A percentile compares a stretch with the other conserved stretches of the same genome.
Evolutionary conservation across 1,140 invertebrate genomes (phyloP).

Genomic region (Mizuhopecten yessoensis): DNA sequence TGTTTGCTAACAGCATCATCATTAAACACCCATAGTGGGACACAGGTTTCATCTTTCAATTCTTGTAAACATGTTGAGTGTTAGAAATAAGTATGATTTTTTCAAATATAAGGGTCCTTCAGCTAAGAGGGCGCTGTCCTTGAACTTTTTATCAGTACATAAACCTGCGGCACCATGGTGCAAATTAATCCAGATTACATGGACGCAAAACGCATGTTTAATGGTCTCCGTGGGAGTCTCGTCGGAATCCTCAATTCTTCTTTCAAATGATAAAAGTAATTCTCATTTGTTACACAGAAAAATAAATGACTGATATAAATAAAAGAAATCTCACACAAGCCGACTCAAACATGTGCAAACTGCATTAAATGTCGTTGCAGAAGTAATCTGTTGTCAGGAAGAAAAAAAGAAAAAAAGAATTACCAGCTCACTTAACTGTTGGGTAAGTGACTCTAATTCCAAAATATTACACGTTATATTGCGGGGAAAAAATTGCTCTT

Average conservation of each 20-base stretch:
- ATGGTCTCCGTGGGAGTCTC: not conserved
- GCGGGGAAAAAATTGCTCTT: not conserved
- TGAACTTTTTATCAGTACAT: not conserved
- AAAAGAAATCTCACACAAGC: too few species aligned
- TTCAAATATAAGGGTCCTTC: not conserved
- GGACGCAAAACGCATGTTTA: not conserved
- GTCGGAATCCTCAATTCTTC: not conserved
- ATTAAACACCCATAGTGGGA: not conserved
- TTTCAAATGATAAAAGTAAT: not conserved
- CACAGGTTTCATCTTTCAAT: not conserved
- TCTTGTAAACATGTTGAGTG: not conserved
- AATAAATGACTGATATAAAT: not conserved
- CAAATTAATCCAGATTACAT: not conserved
- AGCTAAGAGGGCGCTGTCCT: not conserved
- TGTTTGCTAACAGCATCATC: not conserved
- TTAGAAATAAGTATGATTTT: not conserved
- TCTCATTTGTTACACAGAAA: not conserved
- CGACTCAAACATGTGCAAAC: not conserved
- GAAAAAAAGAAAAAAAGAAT: too few species aligned
- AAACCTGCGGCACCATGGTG: not conserved
- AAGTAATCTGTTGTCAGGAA: too few species aligned
- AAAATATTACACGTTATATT: too few species aligned
- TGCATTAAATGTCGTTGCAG: not conserved
- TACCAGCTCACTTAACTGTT: too few species aligned
- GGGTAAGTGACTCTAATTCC: too few species aligned